Conservation (phyloP, 37 sponge, comb jelly and placozoan species). For the Lycopodina hypogea region DNA sequence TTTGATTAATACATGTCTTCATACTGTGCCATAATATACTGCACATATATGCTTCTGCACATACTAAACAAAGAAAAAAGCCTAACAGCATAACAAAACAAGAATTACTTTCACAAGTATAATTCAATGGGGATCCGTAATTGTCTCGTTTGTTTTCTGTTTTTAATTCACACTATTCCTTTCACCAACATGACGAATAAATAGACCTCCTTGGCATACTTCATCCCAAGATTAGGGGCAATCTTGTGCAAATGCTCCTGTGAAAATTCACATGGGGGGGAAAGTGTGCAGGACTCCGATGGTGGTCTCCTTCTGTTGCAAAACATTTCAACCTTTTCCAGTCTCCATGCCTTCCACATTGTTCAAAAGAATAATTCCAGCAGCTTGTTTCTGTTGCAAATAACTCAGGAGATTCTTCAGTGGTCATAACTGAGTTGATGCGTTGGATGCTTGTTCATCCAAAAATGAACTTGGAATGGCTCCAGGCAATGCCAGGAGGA, state of each 20-base stretch:
- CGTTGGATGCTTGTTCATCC: not conserved
- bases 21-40: too few relatives aligned
- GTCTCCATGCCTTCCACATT: conserved; percentile 29
- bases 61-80: too few relatives aligned
- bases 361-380: conserved; percentile 85
- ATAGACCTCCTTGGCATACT: conserved; percentile 88
- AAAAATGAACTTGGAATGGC: conserved; percentile 35
- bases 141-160: too few relatives aligned
- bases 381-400: conserved; percentile 90
- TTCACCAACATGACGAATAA: conserved; percentile 88
- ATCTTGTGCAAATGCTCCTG: conserved; percentile 74
- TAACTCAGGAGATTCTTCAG: conserved; percentile 87
- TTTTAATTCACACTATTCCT: conserved; percentile 63
- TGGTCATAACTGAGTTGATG: conserved; percentile 60
- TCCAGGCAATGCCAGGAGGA: conserved; percentile 82
- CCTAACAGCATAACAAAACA: too few relatives aligned
- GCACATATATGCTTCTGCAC: too few relatives aligned
- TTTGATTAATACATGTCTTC: too few relatives aligned
- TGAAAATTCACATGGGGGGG: conserved; percentile 92
- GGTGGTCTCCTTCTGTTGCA: conserved; percentile 19
- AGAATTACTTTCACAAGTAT: too few relatives aligned
- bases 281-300: conserved; percentile 92
- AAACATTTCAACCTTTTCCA: not conserved
- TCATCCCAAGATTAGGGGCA: conserved; percentile 67
- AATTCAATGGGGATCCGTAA: too few relatives aligned